Base-by-base conservation (phyloP, 2,888 invertebrate genomes). In the Catotricha subobsoleta region DNA sequence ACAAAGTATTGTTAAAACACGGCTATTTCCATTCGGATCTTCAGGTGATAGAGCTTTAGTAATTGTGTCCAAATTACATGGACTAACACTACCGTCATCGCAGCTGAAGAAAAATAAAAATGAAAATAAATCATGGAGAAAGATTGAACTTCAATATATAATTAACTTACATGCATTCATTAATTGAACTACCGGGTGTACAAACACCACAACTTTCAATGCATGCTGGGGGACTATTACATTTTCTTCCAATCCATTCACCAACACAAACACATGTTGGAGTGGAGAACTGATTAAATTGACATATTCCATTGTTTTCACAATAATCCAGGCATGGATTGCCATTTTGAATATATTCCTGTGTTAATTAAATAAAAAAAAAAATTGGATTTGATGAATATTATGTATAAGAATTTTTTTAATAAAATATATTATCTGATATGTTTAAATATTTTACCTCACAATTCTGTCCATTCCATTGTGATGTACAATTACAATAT, bases 271-370 rank as follows among this genome's bases (percentile, higher is more conserved):
- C 58, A 54, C 75, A 75, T 18, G 58, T 57, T 1, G 72, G 68
- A 3, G 59, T 54, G 40, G 65, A 62, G 35, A 60, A 65, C 53
- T 59, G 56, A 44, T 67, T 65, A 45, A 71, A 57, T 19, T 66
- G 58, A 53, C 82, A 82, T 42, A 71, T 60, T 1, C 71, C 76
- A 37, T 63, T 66, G 48, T 76, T 70, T 46, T 62, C 56, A 49
- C 76, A 76, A 44, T 61, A 62, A 28, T 62, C 60, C 9, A 57
- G 56, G 58, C 80, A 80, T 1, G 73, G 72, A 63, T 74, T 72
- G 50, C 71, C 69, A 3, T 2, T 15, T 7, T 19, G 25, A 3
- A 38, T 20, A 9, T 6, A 18, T 12, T n/a, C 29, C 29, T 39
- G 27, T 16, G n/a, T n/a, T 18, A n/a, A n/a, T 25, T 31, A 3